Evolutionary conservation across 2,888 invertebrate genomes (phyloP).

Genomic region (Zootermopsis nevadensis): DNA sequence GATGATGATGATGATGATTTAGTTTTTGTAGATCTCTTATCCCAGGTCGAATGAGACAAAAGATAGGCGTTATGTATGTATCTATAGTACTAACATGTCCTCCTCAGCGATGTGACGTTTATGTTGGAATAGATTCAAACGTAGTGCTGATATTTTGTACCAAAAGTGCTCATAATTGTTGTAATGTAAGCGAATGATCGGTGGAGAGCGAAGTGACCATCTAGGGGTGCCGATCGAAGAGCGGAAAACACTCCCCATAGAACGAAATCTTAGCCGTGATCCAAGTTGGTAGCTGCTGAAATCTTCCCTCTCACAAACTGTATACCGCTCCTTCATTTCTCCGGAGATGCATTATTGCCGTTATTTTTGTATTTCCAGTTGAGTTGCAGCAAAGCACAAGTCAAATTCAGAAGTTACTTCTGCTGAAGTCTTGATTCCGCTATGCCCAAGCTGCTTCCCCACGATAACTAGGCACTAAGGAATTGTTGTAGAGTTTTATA

Average conservation of each 20-base stretch:
- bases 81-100: conserved; percentile 14
- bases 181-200: conserved; percentile 37
- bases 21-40: conserved; percentile 26
- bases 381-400: conserved; percentile 34
- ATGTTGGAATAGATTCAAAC: conserved; percentile 45
- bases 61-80: conserved; percentile 12
- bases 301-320: conserved; percentile 31
- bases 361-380: conserved; percentile 36
- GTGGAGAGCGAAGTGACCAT: conserved; percentile 37
- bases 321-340: conserved; percentile 17
- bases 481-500: conserved; percentile 11
- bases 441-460: not conserved
- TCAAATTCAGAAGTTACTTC: conserved; percentile 1
- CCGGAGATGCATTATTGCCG: conserved; percentile 11
- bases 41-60: not conserved
- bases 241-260: conserved; percentile 35
- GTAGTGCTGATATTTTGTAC: conserved; percentile 66
- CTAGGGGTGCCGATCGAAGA: conserved; percentile 17
- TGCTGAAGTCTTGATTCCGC: not conserved
- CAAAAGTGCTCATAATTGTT: conserved; percentile 80
- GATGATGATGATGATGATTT: no score
- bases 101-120: conserved; percentile 41
- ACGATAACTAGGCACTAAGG: conserved; percentile 28
- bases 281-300: conserved; percentile 42
- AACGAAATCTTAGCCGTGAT: conserved; percentile 45